A percentile compares a stretch with the other conserved stretches of the same genome.
phyloP scores from a whole-genome alignment of 2,113 vertebrate genomes.

The Osmerus mordax region DNA sequence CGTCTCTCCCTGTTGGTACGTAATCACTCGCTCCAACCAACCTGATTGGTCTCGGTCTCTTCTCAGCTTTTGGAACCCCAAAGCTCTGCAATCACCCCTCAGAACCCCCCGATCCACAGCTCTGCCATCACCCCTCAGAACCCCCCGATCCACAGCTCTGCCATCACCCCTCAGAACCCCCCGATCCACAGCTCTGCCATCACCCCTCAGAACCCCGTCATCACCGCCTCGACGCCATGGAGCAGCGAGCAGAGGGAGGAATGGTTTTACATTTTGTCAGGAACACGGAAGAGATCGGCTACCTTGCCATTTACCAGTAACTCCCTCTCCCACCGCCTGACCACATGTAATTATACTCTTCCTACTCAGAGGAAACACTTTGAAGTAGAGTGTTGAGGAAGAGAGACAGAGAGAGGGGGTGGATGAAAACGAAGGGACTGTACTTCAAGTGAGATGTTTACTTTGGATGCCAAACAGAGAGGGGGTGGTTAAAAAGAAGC shows the following conservation, averaged over 20 bases:
- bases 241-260: not conserved
- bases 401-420: not conserved
- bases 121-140: too few relatives aligned
- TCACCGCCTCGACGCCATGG: not conserved
- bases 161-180: not conserved
- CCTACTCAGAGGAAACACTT: not conserved
- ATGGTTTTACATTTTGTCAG: slow-evolving; percentile 15
- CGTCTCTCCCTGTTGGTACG: too few relatives aligned
- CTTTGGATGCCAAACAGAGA: not conserved
- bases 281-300: not conserved
- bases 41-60: not conserved
- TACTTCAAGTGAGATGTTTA: not conserved
- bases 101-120: not conserved
- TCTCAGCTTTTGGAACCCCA: not conserved
- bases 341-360: not conserved
- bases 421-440: not conserved
- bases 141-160: not conserved
- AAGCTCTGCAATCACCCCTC: not conserved
- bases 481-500: too few relatives aligned
- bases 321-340: not conserved
- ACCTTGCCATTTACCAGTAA: not conserved
- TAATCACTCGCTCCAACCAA: too few relatives aligned
- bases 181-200: not conserved
- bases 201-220: not conserved
- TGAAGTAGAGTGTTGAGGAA: not conserved